phyloP scores from a whole-genome alignment of 2,888 invertebrate genomes.

The Carterocephalus palaemon region DNA sequence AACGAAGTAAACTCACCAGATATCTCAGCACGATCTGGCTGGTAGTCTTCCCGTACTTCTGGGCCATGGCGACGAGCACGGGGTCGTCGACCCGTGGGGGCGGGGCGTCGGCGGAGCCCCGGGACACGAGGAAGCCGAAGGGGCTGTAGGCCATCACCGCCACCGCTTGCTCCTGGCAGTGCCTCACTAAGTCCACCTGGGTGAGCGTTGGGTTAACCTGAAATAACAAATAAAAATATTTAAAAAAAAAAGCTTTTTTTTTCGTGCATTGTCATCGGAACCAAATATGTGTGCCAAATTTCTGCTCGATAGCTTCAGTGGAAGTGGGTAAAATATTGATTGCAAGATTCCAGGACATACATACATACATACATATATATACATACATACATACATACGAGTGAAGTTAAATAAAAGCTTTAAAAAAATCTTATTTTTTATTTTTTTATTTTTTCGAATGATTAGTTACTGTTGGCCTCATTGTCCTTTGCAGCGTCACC shows the following conservation, averaged over 20 bases:
- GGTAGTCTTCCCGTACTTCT: constrained; percentile 82
- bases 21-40: constrained; percentile 83
- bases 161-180: constrained; percentile 82
- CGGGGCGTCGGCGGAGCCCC: constrained; percentile 44
- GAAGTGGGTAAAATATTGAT: no score
- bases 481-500: no score
- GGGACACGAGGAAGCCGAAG: constrained; percentile 71
- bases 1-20: constrained; percentile 76
- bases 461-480: no score
- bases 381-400: not conserved
- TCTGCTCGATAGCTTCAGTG: no score
- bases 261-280: no score
- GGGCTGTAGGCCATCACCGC: constrained; percentile 86
- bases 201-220: constrained; percentile 83
- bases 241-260: no score
- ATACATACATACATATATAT: no score
- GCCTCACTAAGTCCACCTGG: constrained; percentile 83
- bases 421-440: no score
- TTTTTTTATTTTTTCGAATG: not conserved
- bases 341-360: no score
- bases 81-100: constrained; percentile 66
- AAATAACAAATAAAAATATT: constrained; percentile 45
- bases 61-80: constrained; percentile 73
- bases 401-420: no score
- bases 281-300: no score